Percentiles rank a stretch among this genome's conserved stretches.
Conservation (phyloP, 2,888 invertebrate species). For the Galerucella calmariensis region DNA sequence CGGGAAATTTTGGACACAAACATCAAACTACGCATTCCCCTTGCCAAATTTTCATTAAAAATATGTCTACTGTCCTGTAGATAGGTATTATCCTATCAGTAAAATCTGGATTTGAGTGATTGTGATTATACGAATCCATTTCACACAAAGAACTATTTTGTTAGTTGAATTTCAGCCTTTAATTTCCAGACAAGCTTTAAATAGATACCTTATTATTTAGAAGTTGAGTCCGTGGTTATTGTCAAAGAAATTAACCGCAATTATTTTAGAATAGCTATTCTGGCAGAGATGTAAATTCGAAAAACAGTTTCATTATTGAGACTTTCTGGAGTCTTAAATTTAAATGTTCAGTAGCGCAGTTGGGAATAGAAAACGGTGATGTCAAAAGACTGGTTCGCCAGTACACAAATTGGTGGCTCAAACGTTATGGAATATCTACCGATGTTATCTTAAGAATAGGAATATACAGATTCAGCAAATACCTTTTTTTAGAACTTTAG, state of each 20-base stretch:
- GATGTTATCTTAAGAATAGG: no score
- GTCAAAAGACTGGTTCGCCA: neutral
- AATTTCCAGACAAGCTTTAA: neutral
- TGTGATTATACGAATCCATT: neutral
- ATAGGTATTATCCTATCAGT: no score
- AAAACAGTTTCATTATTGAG: constrained; percentile 27
- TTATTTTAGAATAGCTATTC: constrained; percentile 17
- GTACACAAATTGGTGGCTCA: neutral
- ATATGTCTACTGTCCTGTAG: no score
- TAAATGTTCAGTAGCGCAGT: constrained; percentile 12
- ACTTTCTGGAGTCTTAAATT: constrained; percentile 25
- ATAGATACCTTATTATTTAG: neutral
- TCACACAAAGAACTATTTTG: neutral
- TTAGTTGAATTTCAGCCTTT: neutral
- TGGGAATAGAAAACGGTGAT: neutral
- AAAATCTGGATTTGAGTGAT: neutral
- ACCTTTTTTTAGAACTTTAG: no score
- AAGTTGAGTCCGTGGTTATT: constrained; percentile 3
- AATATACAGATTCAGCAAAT: no score
- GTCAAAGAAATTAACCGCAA: constrained; percentile 13
- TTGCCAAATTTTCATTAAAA: no score
- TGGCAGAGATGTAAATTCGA: neutral
- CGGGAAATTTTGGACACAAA: no score
- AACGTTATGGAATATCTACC: no score
- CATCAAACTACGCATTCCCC: no score